Percentiles rank a stretch among this genome's conserved stretches.
Evolutionary conservation across 2,113 vertebrate genomes (phyloP).

Genomic region (Solea solea): DNA sequence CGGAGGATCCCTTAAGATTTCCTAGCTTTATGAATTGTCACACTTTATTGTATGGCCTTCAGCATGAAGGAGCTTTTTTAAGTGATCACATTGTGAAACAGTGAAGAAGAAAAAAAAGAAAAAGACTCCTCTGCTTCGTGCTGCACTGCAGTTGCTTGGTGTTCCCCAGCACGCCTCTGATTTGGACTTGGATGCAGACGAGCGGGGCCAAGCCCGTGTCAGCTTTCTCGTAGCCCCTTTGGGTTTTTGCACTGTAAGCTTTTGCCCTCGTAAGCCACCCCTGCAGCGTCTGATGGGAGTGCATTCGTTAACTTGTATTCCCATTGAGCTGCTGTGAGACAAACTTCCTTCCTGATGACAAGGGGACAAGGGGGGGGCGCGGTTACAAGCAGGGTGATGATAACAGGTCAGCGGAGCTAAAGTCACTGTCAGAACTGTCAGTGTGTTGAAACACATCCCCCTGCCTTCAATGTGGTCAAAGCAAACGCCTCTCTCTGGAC

Average conservation of each 20-base stretch:
- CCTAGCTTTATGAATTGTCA: slow-evolving; percentile 46
- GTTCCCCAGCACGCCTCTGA: slow-evolving; percentile 4
- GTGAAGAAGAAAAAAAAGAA: not conserved
- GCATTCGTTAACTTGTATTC: slow-evolving; percentile 38
- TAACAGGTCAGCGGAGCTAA: slow-evolving; percentile 44
- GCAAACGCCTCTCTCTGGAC: slow-evolving; percentile 36
- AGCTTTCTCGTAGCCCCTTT: slow-evolving; percentile 20
- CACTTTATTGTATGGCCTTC: slow-evolving; percentile 36
- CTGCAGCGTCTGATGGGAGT: slow-evolving; percentile 25
- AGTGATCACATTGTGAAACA: slow-evolving; percentile 1
- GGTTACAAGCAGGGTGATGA: slow-evolving; percentile 13
- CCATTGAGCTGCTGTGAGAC: slow-evolving; percentile 32
- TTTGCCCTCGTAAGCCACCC: slow-evolving; percentile 16
- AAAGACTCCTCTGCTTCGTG: not conserved
- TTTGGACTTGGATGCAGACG: slow-evolving; percentile 14
- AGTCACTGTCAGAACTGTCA: slow-evolving; percentile 32
- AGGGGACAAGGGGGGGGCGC: slow-evolving; percentile 11
- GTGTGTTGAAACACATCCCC: slow-evolving; percentile 11
- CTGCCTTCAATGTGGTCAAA: slow-evolving; percentile 25
- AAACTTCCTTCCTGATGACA: slow-evolving; percentile 13
- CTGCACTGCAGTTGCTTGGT: slow-evolving; percentile 7
- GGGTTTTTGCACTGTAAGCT: slow-evolving; percentile 22
- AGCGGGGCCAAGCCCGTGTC: not conserved
- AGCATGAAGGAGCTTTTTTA: slow-evolving; percentile 28
- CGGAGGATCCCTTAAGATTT: slow-evolving; percentile 54